Evolutionary conservation across 2,113 vertebrate genomes (phyloP), one percentile per base, ranked within the genome.

Genomic region (Andinoacara biseriatus): DNA sequence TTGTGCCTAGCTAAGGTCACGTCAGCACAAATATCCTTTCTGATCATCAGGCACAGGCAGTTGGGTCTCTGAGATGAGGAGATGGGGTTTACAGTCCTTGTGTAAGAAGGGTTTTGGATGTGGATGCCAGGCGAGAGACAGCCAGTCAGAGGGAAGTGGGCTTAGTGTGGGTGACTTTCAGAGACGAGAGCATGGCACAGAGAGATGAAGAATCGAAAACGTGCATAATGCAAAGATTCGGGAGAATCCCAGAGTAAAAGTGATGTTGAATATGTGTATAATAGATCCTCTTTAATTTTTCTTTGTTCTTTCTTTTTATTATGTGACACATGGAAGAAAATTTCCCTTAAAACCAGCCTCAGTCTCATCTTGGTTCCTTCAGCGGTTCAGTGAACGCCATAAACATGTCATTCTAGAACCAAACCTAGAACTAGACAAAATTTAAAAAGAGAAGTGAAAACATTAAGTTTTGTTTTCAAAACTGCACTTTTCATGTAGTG

Each of bases 1-100:
- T 46, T 46, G 43, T 46, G 5, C 43, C 13, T 5, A 46, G 5
- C 13, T 14, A 5, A 46, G 4, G 43, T 46, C 49, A 29, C 43
- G 24, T 69, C 17, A 29, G 65, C 17, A 20, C 43, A 69, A 52
- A 69, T 69, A 31, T 69, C 43, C 43, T 69, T 52, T 69, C 15
- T 69, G 65, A 69, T 31, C 15, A 69, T 52, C 65, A 31, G 43
- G 24, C 10, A 69, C 43, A 15, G 43, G 4, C 40, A 43, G 4
- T 14, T 43, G 40, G 4, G 4, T 43, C 10, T 4, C 40, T 43
- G 40, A 43, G 40, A 46, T 52, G 9, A 52, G 43, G 49, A 49
- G 6, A 69, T 49, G 5, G 63, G 40, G 24, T 17, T 69, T 69
- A 52, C 5, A 52, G 5, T 52, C 17, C 43, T 9, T 69, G 43